phyloP scores from a whole-genome alignment of 2,888 invertebrate genomes.

The Tuberolachnus salignus region DNA sequence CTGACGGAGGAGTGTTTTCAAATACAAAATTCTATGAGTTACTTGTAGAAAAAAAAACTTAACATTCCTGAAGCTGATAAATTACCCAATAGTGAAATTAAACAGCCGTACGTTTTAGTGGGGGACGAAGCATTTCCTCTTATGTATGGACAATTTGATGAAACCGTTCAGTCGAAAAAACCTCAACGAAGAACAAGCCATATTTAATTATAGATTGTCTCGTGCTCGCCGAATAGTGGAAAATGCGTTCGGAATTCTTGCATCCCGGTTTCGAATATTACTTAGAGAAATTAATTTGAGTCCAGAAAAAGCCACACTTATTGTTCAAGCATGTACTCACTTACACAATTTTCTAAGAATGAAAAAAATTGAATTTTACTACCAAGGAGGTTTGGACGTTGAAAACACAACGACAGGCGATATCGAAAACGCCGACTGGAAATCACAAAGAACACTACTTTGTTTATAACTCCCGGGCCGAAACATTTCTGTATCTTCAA shows the following conservation, averaged over 20 bases:
- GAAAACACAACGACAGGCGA: conserved; percentile 33
- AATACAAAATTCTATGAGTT: conserved; percentile 58
- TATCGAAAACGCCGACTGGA: conserved; percentile 21
- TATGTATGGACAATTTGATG: conserved; percentile 58
- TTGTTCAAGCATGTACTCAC: no score
- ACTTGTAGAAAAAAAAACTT: conserved; percentile 49
- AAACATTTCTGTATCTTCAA: conserved; percentile 13
- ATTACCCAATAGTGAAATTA: conserved; percentile 2
- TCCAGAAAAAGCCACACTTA: no score
- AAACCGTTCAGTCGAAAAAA: conserved; percentile 56
- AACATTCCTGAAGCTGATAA: conserved; percentile 57
- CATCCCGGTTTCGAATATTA: no score
- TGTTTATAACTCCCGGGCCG: conserved; percentile 25
- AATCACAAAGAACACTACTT: conserved; percentile 17
- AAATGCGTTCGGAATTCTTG: no score
- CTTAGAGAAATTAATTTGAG: no score
- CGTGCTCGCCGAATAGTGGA: no score
- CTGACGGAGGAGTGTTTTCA: conserved; percentile 59
- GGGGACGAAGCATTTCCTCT: conserved; percentile 58
- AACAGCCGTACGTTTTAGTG: conserved; percentile 54
- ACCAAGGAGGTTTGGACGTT: conserved; percentile 28
- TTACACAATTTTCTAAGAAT: conserved; percentile 27
- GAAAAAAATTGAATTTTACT: conserved; percentile 31
- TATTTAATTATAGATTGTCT: no score
- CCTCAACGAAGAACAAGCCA: no score